Evolutionary conservation across 2,888 invertebrate genomes (phyloP).

Genomic region (Synergus gifuensis): DNA sequence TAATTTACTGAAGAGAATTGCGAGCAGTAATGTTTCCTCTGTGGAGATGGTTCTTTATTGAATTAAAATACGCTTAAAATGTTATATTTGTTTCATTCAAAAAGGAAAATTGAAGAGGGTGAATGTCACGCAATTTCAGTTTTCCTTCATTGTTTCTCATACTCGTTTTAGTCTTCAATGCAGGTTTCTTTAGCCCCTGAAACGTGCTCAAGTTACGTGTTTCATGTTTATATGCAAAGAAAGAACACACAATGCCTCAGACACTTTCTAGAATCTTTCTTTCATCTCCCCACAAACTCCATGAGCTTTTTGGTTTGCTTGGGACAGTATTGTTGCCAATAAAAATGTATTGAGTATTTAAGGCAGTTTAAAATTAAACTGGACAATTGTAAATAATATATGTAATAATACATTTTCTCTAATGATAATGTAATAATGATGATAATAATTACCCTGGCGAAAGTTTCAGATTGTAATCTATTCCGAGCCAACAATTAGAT

Average conservation of each 20-base stretch:
- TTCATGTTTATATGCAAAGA: background rate
- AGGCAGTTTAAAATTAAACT: too few relatives aligned
- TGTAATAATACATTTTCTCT: too few relatives aligned
- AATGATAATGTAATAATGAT: too few relatives aligned
- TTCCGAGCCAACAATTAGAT: too few relatives aligned
- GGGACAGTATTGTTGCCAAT: background rate
- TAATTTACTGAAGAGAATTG: background rate
- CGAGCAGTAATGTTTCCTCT: background rate
- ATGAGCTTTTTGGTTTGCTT: background rate
- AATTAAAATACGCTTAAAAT: background rate
- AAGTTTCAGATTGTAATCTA: too few relatives aligned
- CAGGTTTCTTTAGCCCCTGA: background rate
- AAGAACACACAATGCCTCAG: conserved; percentile 22
- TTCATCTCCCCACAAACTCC: background rate
- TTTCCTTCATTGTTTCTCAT: background rate
- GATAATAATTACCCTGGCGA: too few relatives aligned
- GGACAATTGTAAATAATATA: too few relatives aligned
- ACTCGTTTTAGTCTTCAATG: background rate
- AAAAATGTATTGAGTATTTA: background rate
- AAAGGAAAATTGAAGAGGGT: too few relatives aligned
- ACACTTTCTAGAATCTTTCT: conserved; percentile 1
- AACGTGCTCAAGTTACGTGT: conserved; percentile 40
- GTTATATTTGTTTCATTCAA: too few relatives aligned
- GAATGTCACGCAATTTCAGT: too few relatives aligned
- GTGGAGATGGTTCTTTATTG: background rate